Conservation (phyloP, 1,140 invertebrate species). For the Riptortus pedestris region DNA sequence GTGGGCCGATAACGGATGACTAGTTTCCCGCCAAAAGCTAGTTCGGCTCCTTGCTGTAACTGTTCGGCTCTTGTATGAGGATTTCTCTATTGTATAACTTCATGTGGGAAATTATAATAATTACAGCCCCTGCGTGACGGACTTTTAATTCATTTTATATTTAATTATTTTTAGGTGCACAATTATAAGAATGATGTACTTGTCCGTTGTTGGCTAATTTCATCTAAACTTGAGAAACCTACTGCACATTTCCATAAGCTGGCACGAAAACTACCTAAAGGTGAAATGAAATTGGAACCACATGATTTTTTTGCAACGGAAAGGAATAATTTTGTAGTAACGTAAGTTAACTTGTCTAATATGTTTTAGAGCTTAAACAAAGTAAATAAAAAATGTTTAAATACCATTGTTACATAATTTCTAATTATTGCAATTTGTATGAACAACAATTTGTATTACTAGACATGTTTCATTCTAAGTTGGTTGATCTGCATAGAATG, state of each 20-base stretch:
- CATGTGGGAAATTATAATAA: too few species aligned
- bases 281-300: background rate
- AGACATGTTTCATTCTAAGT: too few species aligned
- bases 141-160: too few species aligned
- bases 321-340: slow-evolving; percentile 12
- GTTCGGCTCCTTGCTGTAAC: too few species aligned
- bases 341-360: background rate
- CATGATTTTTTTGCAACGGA: background rate
- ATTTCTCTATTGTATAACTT: too few species aligned
- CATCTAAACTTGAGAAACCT: background rate
- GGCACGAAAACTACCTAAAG: background rate
- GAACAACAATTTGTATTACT: background rate
- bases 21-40: too few species aligned
- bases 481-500: too few species aligned
- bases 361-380: too few species aligned
- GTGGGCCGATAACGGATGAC: too few species aligned
- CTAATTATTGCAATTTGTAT: background rate
- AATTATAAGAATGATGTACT: background rate
- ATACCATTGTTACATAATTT: background rate
- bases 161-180: background rate
- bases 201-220: slow-evolving; percentile 6
- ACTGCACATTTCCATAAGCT: slow-evolving; percentile 8
- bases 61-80: too few species aligned
- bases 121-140: too few species aligned
- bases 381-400: background rate